These are phyloP conservation scores for Epizoanthus illoricatus DNA, from an alignment of 92 coral and sea anemone species.

Conservation along the genomic window DNA sequence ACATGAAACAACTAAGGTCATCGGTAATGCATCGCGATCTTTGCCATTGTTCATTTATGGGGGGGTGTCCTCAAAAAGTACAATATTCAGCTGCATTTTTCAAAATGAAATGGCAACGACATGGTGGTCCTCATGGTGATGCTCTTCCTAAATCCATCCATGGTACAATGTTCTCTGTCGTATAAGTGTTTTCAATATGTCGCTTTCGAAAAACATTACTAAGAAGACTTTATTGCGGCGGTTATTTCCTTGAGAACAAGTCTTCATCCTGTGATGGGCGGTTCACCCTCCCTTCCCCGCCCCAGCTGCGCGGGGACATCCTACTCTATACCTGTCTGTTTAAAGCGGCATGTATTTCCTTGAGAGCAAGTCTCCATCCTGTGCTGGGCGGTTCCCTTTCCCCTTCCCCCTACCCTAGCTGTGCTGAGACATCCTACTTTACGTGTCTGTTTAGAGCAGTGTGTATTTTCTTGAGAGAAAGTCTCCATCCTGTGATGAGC, in stretches of 20 bases:
- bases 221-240: slow-evolving; percentile 58
- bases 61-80: too few relatives aligned
- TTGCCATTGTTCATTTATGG: too few relatives aligned
- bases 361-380: slow-evolving; percentile 80
- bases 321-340: slow-evolving; percentile 64
- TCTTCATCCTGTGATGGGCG: slow-evolving; percentile 65
- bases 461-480: slow-evolving; percentile 79
- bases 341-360: slow-evolving; percentile 79
- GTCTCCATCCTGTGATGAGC: slow-evolving; percentile 65
- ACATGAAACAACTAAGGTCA: too few relatives aligned
- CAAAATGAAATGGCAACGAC: too few relatives aligned
- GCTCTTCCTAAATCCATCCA: too few relatives aligned
- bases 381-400: slow-evolving; percentile 23
- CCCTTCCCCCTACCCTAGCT: too few relatives aligned
- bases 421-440: neutral
- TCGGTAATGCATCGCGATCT: too few relatives aligned
- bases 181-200: neutral
- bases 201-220: neutral
- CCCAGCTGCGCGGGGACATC: neutral
- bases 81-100: too few relatives aligned
- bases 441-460: slow-evolving; percentile 86
- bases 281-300: too few relatives aligned
- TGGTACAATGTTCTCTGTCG: too few relatives aligned
- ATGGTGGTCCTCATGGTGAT: too few relatives aligned
- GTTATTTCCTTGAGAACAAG: slow-evolving; percentile 76